phyloP scores from a whole-genome alignment of 2,797 vertebrate genomes.

The Tapera naevia region DNA sequence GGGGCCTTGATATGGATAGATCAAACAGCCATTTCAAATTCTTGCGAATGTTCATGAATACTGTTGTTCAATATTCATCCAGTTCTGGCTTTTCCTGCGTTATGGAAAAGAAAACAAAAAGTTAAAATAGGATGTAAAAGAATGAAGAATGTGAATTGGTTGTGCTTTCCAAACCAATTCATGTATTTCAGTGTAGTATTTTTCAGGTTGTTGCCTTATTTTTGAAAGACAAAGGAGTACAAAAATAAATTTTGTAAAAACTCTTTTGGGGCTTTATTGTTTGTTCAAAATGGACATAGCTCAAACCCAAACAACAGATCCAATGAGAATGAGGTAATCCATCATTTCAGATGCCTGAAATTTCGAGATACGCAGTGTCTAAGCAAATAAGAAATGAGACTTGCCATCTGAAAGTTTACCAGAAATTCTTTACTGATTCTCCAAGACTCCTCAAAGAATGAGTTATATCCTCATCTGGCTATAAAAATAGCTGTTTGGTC shows the following conservation, averaged over 20 bases:
- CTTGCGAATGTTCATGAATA: slow-evolving; percentile 47
- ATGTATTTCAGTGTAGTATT: neutral
- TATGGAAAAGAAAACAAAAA: slow-evolving; percentile 27
- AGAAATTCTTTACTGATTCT: neutral
- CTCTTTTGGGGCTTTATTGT: neutral
- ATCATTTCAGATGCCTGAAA: slow-evolving; percentile 5
- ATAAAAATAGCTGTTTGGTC: slow-evolving; percentile 53
- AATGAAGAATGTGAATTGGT: neutral
- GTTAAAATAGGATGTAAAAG: neutral
- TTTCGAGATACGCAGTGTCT: neutral
- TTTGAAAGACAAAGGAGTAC: neutral
- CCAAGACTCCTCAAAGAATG: slow-evolving; percentile 34
- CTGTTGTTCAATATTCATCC: slow-evolving; percentile 42
- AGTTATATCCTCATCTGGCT: slow-evolving; percentile 16
- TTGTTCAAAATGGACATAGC: neutral
- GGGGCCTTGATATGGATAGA: slow-evolving; percentile 60
- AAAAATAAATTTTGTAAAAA: neutral
- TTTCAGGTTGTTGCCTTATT: neutral
- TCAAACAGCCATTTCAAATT: slow-evolving; percentile 59
- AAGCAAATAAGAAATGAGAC: slow-evolving; percentile 6
- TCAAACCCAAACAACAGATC: neutral
- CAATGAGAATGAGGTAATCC: neutral
- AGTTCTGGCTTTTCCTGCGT: neutral
- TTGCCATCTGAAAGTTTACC: slow-evolving; percentile 33
- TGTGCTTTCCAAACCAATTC: neutral